Conservation (phyloP, 2,888 invertebrate genomes). For the Diploptera punctata region DNA sequence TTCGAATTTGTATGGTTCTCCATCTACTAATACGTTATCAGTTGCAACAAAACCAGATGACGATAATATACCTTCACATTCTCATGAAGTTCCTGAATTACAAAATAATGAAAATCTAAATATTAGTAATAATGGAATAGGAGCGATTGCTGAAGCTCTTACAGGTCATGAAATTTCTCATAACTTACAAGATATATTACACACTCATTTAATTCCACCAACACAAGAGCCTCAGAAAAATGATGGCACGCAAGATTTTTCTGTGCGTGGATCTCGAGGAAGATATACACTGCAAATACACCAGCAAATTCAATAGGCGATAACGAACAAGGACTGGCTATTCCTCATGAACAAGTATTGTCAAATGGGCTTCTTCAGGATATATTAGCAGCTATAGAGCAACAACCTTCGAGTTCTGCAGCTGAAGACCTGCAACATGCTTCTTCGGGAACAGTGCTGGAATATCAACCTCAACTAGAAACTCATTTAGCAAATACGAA, state of each 20-base stretch:
- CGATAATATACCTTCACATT: no score
- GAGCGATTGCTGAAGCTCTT: constrained; percentile 15
- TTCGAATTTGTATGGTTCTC: constrained; percentile 9
- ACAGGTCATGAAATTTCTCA: constrained; percentile 9
- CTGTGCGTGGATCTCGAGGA: constrained; percentile 60
- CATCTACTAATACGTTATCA: neutral
- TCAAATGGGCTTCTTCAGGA: constrained; percentile 82
- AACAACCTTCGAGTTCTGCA: constrained; percentile 57
- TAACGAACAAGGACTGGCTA: no score
- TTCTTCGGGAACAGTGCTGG: constrained; percentile 4
- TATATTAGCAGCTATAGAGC: constrained; percentile 82
- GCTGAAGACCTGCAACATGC: constrained; percentile 33
- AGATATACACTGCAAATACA: constrained; percentile 78
- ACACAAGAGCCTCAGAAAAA: neutral
- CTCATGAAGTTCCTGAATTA: no score
- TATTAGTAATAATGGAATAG: no score
- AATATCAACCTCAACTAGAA: constrained; percentile 48
- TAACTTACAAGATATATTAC: constrained; percentile 1
- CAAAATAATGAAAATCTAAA: no score
- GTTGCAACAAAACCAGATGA: no score
- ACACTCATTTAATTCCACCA: no score
- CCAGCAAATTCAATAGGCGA: constrained; percentile 65
- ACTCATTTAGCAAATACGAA: constrained; percentile 56
- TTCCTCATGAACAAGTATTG: constrained; percentile 76
- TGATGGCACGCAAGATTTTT: constrained; percentile 54